Evolutionary conservation across 2,797 vertebrate species (phyloP), one percentile per base, ranked within the genome.

Genomic region (Onychomys arenicola): DNA sequence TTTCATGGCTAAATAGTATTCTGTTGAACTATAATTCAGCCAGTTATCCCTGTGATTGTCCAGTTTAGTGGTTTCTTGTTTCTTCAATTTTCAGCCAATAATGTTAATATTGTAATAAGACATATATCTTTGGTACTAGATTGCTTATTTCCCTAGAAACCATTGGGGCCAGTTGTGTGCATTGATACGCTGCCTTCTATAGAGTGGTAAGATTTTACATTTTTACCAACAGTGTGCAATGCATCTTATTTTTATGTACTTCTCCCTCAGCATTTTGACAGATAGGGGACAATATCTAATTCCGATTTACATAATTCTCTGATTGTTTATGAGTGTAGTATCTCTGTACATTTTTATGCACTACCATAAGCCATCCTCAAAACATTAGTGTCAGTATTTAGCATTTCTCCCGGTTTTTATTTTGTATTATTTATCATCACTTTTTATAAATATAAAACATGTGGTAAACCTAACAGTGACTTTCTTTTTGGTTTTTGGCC

Each of bases 401-500:
- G 29, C 16, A 91, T 78, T 83, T 89, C 10, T 57, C 19, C 5
- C 11, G 61, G 76, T 40, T 93, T 91, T 93, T 55, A 81, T 46
- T 94, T 94, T 67, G 49, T 65, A 67, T 71, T 40, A 71, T 78
- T 96, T 83, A 61, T 57, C 6, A 57, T 65, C 6, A 37, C 71
- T 55, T 69, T 69, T 25, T n/a, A 61, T 80, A 75, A 63, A 75
- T 87, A 34, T 12, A 87, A 90, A 77, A 34, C 65, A 71, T 40
- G 4, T 71, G 34, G 37, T 91, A 85, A 92, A 82, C 82, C 37
- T 83, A 61, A 40, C 11, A 67, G 52, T 67, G 0, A 76, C 21
- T 65, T 96, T 96, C 85, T 16, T 94, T 93, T 85, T 86, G 73
- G 67, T 57, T 93, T 89, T 34, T 94, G 34, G 23, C 32, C 16